These are phyloP conservation scores for Caenorhabditis tropicalis DNA, from an alignment of 1,140 invertebrate species.

Conservation along the genomic window DNA sequence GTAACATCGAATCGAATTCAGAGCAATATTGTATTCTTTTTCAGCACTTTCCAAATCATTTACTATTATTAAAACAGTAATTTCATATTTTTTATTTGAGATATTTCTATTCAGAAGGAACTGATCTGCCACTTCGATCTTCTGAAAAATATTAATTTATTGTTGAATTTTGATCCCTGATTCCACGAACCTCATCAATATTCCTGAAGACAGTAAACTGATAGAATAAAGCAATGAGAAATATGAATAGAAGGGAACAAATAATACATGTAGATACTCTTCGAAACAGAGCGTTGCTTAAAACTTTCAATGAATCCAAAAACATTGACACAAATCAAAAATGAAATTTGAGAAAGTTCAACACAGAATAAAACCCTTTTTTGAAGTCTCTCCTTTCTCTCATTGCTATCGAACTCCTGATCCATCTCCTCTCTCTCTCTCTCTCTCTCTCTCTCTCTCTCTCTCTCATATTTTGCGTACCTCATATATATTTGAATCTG, in stretches of 20 bases:
- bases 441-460: neutral
- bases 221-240: neutral
- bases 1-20: neutral
- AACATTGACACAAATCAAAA: neutral
- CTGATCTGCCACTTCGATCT: neutral
- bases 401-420: neutral
- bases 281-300: neutral
- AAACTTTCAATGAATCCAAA: neutral
- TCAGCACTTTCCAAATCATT: neutral
- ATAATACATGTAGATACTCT: neutral
- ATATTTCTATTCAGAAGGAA: neutral
- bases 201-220: neutral
- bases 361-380: constrained; percentile 21
- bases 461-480: neutral
- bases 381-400: neutral
- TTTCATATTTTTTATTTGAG: neutral
- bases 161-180: neutral
- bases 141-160: neutral
- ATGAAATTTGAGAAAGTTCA: neutral
- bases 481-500: neutral
- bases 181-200: neutral
- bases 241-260: neutral
- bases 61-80: neutral
- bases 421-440: neutral
- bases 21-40: neutral